These are phyloP conservation scores for Pocillopora meandrina DNA, from an alignment of 92 coral and sea anemone genomes.

Conservation along the genomic window DNA sequence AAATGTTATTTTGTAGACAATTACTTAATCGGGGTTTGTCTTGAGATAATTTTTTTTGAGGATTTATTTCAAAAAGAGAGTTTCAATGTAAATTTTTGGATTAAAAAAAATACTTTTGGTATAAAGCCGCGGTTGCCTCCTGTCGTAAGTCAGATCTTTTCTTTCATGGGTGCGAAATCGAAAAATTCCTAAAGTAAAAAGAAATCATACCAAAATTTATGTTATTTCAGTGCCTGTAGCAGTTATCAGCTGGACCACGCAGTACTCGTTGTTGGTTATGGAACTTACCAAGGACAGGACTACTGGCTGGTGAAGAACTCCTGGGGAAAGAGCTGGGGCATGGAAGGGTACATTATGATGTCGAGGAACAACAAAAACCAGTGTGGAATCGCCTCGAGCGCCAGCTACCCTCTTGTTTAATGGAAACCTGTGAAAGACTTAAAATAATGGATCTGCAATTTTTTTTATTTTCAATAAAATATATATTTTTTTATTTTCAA, in stretches of 20 bases:
- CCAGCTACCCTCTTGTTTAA: conserved; percentile 88
- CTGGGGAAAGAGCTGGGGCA: conserved; percentile 91
- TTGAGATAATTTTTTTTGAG: too few relatives aligned
- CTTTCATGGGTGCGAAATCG: too few relatives aligned
- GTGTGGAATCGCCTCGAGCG: conserved; percentile 87
- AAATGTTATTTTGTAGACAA: too few relatives aligned
- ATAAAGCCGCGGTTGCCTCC: too few relatives aligned
- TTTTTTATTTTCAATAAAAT: too few relatives aligned
- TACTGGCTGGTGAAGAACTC: conserved; percentile 98
- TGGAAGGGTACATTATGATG: conserved; percentile 96
- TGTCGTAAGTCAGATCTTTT: too few relatives aligned
- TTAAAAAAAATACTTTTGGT: too few relatives aligned
- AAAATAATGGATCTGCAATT: too few relatives aligned
- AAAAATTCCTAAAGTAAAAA: neutral
- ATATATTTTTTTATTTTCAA: too few relatives aligned
- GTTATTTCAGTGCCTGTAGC: conserved; percentile 66
- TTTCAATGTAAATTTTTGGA: too few relatives aligned
- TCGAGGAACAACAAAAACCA: conserved; percentile 92
- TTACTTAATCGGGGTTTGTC: too few relatives aligned
- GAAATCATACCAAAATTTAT: neutral
- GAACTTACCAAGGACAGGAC: conserved; percentile 77
- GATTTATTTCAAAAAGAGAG: too few relatives aligned
- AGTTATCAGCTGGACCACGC: conserved; percentile 78
- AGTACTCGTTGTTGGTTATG: conserved; percentile 93
- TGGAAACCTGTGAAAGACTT: neutral